Conservation (phyloP, 2,888 invertebrate species). For the Cremastinae sp. region DNA sequence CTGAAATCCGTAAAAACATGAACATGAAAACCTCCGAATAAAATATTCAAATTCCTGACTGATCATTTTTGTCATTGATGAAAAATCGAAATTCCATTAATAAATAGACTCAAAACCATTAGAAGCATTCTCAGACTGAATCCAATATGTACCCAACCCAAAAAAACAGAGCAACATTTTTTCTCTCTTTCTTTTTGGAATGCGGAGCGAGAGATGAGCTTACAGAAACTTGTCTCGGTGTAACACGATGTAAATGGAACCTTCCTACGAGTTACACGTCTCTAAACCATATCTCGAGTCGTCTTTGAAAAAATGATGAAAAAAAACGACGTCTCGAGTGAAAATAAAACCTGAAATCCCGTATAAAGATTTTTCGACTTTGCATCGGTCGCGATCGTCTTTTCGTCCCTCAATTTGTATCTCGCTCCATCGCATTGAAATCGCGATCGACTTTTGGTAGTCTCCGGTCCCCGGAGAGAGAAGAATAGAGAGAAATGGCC, state of each 20-base stretch:
- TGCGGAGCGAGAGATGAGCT: constrained; percentile 64
- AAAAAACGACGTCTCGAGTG: constrained; percentile 36
- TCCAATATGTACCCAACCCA: constrained; percentile 18
- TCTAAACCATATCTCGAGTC: constrained; percentile 5
- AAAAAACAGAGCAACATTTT: constrained; percentile 67
- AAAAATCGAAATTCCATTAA: background rate
- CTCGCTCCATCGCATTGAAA: constrained; percentile 26
- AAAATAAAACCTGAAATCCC: constrained; percentile 14
- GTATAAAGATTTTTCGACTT: constrained; percentile 71
- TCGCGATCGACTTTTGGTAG: constrained; percentile 67
- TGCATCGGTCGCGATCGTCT: constrained; percentile 67
- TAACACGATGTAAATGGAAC: no score
- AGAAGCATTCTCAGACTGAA: constrained; percentile 26
- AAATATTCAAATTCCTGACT: no score
- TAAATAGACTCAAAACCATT: constrained; percentile 15
- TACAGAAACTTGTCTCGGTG: constrained; percentile 25
- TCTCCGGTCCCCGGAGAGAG: constrained; percentile 22
- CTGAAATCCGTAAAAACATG: no score
- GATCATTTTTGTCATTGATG: constrained; percentile 9
- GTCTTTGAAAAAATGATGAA: background rate
- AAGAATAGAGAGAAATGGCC: constrained; percentile 52
- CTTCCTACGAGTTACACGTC: no score
- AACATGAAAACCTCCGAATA: no score
- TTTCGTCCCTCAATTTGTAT: constrained; percentile 16
- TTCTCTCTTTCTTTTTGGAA: constrained; percentile 66